These are phyloP conservation scores for Dermochelys coriacea DNA, from an alignment of 2,797 vertebrate genomes.

Conservation along the genomic window DNA sequence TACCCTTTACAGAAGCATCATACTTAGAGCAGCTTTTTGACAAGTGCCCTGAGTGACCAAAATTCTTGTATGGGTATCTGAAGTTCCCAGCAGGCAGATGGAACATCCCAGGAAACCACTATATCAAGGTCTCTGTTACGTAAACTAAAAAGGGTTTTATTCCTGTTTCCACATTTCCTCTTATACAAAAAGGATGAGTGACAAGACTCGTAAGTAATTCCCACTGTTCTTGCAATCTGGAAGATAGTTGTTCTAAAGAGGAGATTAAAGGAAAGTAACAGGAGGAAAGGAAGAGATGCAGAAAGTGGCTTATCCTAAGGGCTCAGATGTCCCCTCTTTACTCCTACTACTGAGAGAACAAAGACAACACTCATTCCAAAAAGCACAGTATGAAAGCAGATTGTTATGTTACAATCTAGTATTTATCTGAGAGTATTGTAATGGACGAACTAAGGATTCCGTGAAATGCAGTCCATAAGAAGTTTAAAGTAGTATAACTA, in stretches of 20 bases:
- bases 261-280: background rate
- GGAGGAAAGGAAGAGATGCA: slow-evolving; percentile 18
- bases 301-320: slow-evolving; percentile 64
- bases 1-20: background rate
- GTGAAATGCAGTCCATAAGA: background rate
- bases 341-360: slow-evolving; percentile 56
- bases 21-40: background rate
- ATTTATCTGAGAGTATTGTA: slow-evolving; percentile 52
- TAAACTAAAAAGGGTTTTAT: background rate
- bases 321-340: slow-evolving; percentile 67
- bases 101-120: background rate
- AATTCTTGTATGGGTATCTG: background rate
- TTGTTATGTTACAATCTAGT: slow-evolving; percentile 56
- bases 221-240: slow-evolving; percentile 10
- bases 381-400: slow-evolving; percentile 53
- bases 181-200: background rate
- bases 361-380: slow-evolving; percentile 60
- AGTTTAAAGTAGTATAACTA: background rate
- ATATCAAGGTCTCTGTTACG: background rate
- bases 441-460: slow-evolving; percentile 21
- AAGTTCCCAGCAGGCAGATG: background rate
- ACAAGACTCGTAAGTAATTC: background rate
- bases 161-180: background rate
- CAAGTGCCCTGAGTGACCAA: background rate
- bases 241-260: slow-evolving; percentile 11